Percentiles rank a stretch among this genome's conserved stretches.
Conservation (phyloP, 53 echinoderm and acorn worm genomes). For the Astropecten irregularis region DNA sequence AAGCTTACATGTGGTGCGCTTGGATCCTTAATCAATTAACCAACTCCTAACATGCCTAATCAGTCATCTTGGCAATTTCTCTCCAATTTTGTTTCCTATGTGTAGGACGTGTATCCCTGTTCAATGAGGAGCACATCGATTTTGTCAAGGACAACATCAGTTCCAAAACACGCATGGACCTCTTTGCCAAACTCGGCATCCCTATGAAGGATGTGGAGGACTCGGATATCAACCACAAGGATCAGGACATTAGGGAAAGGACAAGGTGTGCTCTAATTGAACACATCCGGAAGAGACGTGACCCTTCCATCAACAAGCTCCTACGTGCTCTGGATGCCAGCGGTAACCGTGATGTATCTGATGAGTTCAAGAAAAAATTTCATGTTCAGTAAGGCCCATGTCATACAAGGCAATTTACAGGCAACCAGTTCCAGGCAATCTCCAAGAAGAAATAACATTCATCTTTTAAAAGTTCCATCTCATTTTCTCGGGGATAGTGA, state of each 20-base stretch:
- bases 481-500: neutral
- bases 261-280: neutral
- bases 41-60: too few relatives aligned
- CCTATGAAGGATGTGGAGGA: neutral
- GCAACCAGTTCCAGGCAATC: too few relatives aligned
- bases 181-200: neutral
- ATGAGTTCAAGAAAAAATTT: neutral
- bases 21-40: too few relatives aligned
- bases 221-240: neutral
- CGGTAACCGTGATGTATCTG: neutral
- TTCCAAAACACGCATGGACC: neutral
- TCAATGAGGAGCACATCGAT: neutral
- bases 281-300: neutral
- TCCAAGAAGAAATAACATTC: too few relatives aligned
- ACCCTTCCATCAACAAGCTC: neutral
- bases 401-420: too few relatives aligned
- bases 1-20: too few relatives aligned
- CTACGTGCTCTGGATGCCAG: neutral
- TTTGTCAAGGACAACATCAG: slow-evolving; percentile 1
- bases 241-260: neutral
- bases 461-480: too few relatives aligned
- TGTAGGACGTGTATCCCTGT: too few relatives aligned
- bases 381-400: neutral
- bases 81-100: too few relatives aligned
- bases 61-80: too few relatives aligned